phyloP scores from a whole-genome alignment of 2,888 invertebrate genomes.

The Tanytarsus gracilentus region DNA sequence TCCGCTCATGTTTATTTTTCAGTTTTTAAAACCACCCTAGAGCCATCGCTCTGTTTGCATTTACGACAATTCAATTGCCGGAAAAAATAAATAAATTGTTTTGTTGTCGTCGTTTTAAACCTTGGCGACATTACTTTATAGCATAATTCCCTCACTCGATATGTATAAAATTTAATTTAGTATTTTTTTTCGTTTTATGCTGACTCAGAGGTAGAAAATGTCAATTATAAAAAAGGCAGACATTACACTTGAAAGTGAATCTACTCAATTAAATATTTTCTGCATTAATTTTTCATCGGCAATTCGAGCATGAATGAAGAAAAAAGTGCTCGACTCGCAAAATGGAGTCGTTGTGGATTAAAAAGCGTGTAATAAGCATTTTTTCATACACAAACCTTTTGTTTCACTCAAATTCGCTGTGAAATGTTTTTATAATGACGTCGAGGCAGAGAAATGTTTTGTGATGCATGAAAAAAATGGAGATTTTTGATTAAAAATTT shows the following conservation, averaged over 20 bases:
- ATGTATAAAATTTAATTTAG: too few species aligned
- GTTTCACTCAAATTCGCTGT: constrained; percentile 4
- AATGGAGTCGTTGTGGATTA: constrained; percentile 7
- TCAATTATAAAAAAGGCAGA: too few species aligned
- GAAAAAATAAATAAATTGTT: constrained; percentile 19
- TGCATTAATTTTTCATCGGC: too few species aligned
- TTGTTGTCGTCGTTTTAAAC: neutral
- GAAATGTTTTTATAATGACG: neutral
- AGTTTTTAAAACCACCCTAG: constrained; percentile 18
- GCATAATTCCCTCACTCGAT: too few species aligned
- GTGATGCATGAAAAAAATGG: neutral
- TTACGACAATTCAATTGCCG: constrained; percentile 21
- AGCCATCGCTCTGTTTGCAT: constrained; percentile 8
- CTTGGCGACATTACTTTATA: constrained; percentile 1
- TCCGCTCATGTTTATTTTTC: neutral
- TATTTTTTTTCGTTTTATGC: too few species aligned
- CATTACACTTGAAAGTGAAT: too few species aligned
- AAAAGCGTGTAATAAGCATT: constrained; percentile 5
- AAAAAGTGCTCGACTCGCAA: too few species aligned
- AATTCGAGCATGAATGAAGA: too few species aligned
- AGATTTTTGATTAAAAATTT: neutral
- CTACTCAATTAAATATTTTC: too few species aligned
- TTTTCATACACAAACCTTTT: constrained; percentile 6
- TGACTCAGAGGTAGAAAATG: too few species aligned
- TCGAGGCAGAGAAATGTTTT: neutral